These are phyloP conservation scores for Dascyllus trimaculatus DNA, from an alignment of 2,113 vertebrate genomes.

Conservation along the genomic window DNA sequence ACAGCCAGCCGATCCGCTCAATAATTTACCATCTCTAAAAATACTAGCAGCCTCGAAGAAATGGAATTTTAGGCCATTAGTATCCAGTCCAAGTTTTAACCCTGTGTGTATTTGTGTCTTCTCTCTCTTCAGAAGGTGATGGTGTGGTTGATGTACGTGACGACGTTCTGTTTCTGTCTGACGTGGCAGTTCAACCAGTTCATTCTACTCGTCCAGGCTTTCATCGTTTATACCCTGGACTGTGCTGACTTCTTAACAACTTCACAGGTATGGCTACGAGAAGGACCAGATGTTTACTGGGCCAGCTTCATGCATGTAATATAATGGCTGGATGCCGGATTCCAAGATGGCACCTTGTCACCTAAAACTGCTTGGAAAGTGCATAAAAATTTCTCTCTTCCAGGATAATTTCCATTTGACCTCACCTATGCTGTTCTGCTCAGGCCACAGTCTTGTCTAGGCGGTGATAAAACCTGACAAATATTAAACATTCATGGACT, in stretches of 20 bases:
- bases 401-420: too few species aligned
- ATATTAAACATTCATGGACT: neutral
- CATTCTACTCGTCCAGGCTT: constrained; percentile 92
- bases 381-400: neutral
- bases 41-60: neutral
- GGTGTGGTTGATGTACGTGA: constrained; percentile 89
- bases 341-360: neutral
- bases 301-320: too few species aligned
- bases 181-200: constrained; percentile 99
- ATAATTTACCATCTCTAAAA: neutral
- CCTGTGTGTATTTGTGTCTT: constrained; percentile 9
- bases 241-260: constrained; percentile 89
- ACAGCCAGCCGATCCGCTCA: neutral
- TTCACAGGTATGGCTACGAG: constrained; percentile 83
- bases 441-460: neutral
- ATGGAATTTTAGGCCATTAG: neutral
- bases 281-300: neutral
- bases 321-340: neutral
- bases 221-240: constrained; percentile 92
- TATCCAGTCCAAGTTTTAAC: neutral
- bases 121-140: constrained; percentile 86
- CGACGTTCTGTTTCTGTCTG: constrained; percentile 94
- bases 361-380: too few species aligned
- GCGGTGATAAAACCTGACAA: neutral
- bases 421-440: too few species aligned